These are phyloP conservation scores for Drosophila diplacantha DNA, from an alignment of 2,888 invertebrate genomes.

Conservation along the genomic window DNA sequence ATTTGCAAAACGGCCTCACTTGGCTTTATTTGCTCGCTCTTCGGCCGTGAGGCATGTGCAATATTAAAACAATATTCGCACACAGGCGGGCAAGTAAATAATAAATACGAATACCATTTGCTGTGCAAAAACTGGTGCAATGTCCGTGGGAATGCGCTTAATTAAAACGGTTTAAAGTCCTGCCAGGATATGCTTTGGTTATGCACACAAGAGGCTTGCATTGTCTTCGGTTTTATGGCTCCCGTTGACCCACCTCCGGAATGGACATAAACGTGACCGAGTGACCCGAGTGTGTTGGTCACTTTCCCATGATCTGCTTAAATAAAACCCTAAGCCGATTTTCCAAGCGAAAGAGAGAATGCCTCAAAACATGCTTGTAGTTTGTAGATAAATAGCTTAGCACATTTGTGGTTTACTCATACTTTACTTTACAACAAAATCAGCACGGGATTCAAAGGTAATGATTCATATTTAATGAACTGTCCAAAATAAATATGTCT, in stretches of 20 bases:
- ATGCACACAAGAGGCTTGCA: not conserved
- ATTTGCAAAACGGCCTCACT: slow-evolving; percentile 19
- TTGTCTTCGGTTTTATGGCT: slow-evolving; percentile 12
- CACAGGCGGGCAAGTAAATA: slow-evolving; percentile 19
- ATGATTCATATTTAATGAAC: not conserved
- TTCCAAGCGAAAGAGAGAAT: not conserved
- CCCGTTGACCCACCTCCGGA: not conserved
- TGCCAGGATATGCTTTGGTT: not conserved
- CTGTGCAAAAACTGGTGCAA: slow-evolving; percentile 18
- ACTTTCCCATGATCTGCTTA: not conserved
- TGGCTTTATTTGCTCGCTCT: slow-evolving; percentile 12
- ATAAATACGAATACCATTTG: slow-evolving; percentile 32
- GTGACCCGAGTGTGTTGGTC: not conserved
- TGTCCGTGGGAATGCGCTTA: slow-evolving; percentile 18
- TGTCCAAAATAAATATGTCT: not conserved
- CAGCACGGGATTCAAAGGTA: not conserved
- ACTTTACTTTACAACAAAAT: too few species aligned
- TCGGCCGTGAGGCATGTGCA: slow-evolving; percentile 14
- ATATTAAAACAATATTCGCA: slow-evolving; percentile 33
- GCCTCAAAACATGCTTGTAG: not conserved
- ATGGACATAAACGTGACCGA: slow-evolving; percentile 23
- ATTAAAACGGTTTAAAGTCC: slow-evolving; percentile 35
- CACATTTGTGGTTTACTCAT: not conserved
- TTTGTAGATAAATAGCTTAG: slow-evolving; percentile 5
- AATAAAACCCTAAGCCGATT: slow-evolving; percentile 10